Conservation (phyloP, 2,888 invertebrate genomes). For the Chloromyia formosa region DNA sequence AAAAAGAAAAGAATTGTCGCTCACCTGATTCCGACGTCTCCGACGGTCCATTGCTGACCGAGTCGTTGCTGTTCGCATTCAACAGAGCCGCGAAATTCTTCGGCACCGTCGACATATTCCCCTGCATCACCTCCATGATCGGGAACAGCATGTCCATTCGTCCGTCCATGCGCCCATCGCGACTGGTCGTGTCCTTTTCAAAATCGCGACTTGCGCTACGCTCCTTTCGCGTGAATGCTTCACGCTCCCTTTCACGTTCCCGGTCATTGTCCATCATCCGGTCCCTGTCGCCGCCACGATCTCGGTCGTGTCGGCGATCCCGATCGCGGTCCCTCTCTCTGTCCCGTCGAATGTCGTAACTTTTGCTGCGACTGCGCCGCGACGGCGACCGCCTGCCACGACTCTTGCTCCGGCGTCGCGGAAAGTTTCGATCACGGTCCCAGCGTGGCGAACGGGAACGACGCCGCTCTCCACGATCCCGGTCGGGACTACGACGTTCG, state of each 20-base stretch:
- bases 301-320: conserved; percentile 65
- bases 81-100: conserved; percentile 62
- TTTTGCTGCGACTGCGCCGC: conserved; percentile 56
- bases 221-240: conserved; percentile 58
- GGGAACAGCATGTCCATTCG: conserved; percentile 61
- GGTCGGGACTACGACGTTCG: conserved; percentile 50
- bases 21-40: conserved; percentile 56
- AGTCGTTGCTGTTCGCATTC: conserved; percentile 62
- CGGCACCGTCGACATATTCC: conserved; percentile 56
- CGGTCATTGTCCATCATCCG: conserved; percentile 65
- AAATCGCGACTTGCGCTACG: conserved; percentile 40
- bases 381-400: conserved; percentile 38
- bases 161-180: conserved; percentile 52
- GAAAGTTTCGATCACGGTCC: conserved; percentile 53
- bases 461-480: conserved; percentile 55
- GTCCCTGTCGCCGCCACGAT: conserved; percentile 65
- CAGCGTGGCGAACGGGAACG: conserved; percentile 53
- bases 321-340: conserved; percentile 65
- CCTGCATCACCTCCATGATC: conserved; percentile 62
- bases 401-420: conserved; percentile 49
- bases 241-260: conserved; percentile 62
- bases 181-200: conserved; percentile 3
- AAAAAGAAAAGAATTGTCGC: too few species aligned
- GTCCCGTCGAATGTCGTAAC: conserved; percentile 56
- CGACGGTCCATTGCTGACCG: conserved; percentile 58